A percentile compares a stretch with the other conserved stretches of the same genome.
These are phyloP conservation scores for Bursaphelenchus okinawaensis DNA, from an alignment of 2,888 invertebrate genomes.

Conservation along the genomic window DNA sequence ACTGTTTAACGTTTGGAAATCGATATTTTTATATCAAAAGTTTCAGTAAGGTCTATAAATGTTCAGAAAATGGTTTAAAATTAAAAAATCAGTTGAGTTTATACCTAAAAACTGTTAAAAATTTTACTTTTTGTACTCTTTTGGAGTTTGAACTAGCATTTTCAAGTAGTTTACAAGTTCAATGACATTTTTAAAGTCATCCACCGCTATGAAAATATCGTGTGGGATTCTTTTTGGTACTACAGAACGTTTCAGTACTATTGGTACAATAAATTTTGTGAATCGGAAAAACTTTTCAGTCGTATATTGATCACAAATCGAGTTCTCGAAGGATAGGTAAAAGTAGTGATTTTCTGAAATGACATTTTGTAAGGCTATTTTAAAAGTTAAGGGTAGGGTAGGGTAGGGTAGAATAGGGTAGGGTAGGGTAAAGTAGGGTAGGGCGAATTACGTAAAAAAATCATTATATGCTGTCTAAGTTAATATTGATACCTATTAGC, in stretches of 20 bases:
- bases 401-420: no score
- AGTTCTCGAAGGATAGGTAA: slow-evolving; percentile 51
- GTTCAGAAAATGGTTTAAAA: not conserved
- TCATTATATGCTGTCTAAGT: no score
- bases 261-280: slow-evolving; percentile 37
- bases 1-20: not conserved
- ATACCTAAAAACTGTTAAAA: no score
- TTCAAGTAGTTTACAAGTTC: slow-evolving; percentile 59
- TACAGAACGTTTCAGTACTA: slow-evolving; percentile 30
- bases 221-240: not conserved
- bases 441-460: no score
- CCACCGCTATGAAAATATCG: slow-evolving; percentile 58
- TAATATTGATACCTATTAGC: slow-evolving; percentile 16
- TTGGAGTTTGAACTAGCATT: slow-evolving; percentile 58
- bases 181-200: slow-evolving; percentile 59
- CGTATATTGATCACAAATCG: slow-evolving; percentile 48
- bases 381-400: no score
- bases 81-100: no score
- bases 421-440: no score
- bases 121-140: slow-evolving; percentile 51
- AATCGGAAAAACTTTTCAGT: slow-evolving; percentile 53
- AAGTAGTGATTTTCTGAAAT: slow-evolving; percentile 38
- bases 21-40: no score
- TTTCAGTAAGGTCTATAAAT: no score
- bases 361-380: no score